Conservation (phyloP, 2,113 vertebrate genomes). For the Theropithecus gelada region DNA sequence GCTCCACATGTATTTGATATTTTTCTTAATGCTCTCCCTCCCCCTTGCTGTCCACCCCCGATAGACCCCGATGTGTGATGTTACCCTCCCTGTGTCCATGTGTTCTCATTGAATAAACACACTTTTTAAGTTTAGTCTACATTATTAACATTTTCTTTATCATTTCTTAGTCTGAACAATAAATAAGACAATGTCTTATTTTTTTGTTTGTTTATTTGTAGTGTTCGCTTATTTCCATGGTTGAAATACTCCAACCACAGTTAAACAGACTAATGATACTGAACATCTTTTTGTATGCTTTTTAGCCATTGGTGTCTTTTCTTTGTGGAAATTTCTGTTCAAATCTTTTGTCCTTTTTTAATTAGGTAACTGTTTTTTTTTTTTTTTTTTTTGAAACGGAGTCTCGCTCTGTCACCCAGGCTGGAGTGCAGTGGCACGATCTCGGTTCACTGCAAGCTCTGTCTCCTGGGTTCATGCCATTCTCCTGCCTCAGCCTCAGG, state of each 20-base stretch:
- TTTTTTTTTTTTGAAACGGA: too few species aligned
- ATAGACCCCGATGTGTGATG: too few species aligned
- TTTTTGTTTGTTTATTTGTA: background rate
- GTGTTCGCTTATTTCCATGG: background rate
- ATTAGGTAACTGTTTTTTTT: background rate
- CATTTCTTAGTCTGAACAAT: background rate
- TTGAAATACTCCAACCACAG: background rate
- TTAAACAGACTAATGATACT: background rate
- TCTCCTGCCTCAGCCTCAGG: too few species aligned
- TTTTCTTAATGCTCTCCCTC: too few species aligned
- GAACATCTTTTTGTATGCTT: background rate
- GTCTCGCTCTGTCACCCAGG: too few species aligned
- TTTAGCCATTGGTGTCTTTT: background rate
- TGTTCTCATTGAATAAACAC: too few species aligned
- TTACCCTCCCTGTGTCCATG: too few species aligned
- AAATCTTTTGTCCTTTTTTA: background rate
- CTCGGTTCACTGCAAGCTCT: too few species aligned
- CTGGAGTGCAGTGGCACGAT: too few species aligned
- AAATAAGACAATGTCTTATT: background rate
- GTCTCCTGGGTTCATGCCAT: too few species aligned
- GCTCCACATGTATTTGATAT: too few species aligned
- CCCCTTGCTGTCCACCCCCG: too few species aligned
- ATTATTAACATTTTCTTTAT: background rate
- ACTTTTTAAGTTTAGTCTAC: background rate
- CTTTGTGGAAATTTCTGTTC: background rate